These are phyloP conservation scores for Tamandua tetradactyla DNA, from an alignment of 2,797 vertebrate species.

Conservation along the genomic window DNA sequence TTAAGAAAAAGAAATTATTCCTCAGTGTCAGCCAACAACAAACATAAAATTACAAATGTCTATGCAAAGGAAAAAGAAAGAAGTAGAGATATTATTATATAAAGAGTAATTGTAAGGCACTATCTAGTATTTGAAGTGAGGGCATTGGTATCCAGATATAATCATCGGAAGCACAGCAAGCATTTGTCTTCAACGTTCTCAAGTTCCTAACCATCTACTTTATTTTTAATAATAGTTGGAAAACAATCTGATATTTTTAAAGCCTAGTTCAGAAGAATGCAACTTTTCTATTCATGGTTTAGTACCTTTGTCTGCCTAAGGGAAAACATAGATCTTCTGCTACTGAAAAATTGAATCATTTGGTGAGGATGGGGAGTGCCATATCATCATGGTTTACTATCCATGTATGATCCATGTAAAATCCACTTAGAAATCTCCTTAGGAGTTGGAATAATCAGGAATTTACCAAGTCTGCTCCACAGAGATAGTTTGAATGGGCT, in stretches of 20 bases:
- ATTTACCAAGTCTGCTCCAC: not conserved
- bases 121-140: conserved; percentile 53
- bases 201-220: conserved; percentile 44
- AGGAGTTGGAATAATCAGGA: not conserved
- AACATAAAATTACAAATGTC: conserved; percentile 61
- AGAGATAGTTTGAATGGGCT: not conserved
- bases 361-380: not conserved
- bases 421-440: not conserved
- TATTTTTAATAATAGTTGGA: conserved; percentile 52
- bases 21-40: conserved; percentile 63
- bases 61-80: conserved; percentile 52
- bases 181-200: conserved; percentile 35
- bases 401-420: not conserved
- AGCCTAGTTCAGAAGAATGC: conserved; percentile 35
- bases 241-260: conserved; percentile 40
- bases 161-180: conserved; percentile 53
- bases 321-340: not conserved
- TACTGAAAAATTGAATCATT: not conserved
- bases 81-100: conserved; percentile 54
- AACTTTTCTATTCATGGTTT: conserved; percentile 29
- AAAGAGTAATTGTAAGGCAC: conserved; percentile 55
- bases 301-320: not conserved
- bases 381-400: not conserved
- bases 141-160: conserved; percentile 16
- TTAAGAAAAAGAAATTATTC: conserved; percentile 67